Conservation (phyloP, 2,888 invertebrate genomes). For the Scrobipalpa costella region DNA sequence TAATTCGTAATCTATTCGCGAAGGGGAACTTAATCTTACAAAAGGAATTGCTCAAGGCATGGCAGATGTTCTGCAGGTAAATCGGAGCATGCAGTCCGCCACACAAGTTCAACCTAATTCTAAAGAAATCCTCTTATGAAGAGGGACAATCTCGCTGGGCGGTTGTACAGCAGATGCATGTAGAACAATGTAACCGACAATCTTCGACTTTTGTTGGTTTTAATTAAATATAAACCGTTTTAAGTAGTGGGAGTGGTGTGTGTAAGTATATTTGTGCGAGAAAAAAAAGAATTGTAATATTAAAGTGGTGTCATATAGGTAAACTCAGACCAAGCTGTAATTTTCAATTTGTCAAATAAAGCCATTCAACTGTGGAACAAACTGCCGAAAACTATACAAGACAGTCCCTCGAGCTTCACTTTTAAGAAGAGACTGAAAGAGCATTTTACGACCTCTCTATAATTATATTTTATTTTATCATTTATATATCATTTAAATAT, state of each 20-base stretch:
- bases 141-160: conserved; percentile 15
- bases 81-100: conserved; percentile 51
- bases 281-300: no score
- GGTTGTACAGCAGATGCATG: conserved; percentile 58
- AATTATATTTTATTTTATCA: no score
- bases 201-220: conserved; percentile 33
- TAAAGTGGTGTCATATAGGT: no score
- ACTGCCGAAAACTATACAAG: no score
- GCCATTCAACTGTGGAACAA: no score
- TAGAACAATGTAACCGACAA: conserved; percentile 53
- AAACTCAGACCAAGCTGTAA: no score
- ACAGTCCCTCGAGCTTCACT: no score
- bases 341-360: no score
- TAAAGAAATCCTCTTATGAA: neutral
- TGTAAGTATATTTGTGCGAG: neutral
- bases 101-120: conserved; percentile 12
- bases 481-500: no score
- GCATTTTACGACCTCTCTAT: no score
- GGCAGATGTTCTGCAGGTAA: conserved; percentile 75
- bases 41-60: conserved; percentile 37
- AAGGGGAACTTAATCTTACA: conserved; percentile 53
- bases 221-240: conserved; percentile 22
- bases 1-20: conserved; percentile 69
- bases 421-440: no score
- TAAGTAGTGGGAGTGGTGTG: neutral